A percentile compares a stretch with the other conserved stretches of the same genome.
Evolutionary conservation across 2,888 invertebrate species (phyloP).

Genomic region (Cyaniris semiargus): DNA sequence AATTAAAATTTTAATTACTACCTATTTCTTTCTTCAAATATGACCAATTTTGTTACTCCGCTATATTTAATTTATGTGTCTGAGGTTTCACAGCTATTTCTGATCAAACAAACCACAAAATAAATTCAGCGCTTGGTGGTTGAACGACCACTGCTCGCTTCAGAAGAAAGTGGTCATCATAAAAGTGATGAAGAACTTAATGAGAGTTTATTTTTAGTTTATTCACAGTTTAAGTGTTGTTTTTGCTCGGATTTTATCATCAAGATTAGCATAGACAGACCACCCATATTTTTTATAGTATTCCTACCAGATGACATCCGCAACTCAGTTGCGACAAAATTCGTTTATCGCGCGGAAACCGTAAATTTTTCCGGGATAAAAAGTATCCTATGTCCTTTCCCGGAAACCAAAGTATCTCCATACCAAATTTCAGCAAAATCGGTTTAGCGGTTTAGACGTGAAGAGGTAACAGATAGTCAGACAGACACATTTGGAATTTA

Average conservation of each 20-base stretch:
- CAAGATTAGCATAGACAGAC: neutral
- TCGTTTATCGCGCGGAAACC: too few species aligned
- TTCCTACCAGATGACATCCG: too few species aligned
- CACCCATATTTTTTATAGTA: neutral
- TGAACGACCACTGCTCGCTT: neutral
- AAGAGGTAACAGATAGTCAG: too few species aligned
- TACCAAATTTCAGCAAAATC: too few species aligned
- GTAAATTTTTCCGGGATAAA: too few species aligned
- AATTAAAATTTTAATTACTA: neutral
- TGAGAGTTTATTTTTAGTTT: neutral
- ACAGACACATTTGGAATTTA: too few species aligned
- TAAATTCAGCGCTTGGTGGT: neutral
- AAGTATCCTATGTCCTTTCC: too few species aligned
- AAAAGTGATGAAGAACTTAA: neutral
- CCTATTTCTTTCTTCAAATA: neutral
- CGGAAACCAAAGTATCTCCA: too few species aligned
- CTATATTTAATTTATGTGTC: neutral
- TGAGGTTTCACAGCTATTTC: neutral
- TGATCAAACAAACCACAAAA: constrained; percentile 8
- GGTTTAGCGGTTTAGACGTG: too few species aligned
- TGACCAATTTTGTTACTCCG: neutral
- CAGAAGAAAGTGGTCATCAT: neutral
- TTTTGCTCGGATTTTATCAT: neutral
- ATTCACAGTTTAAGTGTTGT: neutral
- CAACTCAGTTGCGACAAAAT: too few species aligned